Conservation (phyloP, 2,113 vertebrate genomes). For the Oplegnathus fasciatus region DNA sequence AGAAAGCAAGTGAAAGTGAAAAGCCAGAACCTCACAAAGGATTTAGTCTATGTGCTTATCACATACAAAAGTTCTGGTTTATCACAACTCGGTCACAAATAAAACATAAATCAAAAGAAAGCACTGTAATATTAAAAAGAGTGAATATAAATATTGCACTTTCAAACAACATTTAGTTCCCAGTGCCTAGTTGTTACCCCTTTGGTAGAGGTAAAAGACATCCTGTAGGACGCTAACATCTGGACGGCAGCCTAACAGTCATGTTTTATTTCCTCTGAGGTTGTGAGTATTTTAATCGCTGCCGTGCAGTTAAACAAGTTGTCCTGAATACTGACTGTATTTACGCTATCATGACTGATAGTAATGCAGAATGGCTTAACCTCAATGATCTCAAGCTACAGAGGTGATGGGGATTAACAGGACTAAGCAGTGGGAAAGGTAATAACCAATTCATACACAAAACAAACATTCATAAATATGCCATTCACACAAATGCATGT, state of each 20-base stretch:
- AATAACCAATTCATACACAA: slow-evolving; percentile 58
- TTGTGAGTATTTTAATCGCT: background rate
- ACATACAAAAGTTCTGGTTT: slow-evolving; percentile 48
- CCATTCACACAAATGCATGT: slow-evolving; percentile 69
- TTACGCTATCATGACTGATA: slow-evolving; percentile 19
- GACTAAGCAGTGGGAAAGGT: slow-evolving; percentile 62
- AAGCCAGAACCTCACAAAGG: slow-evolving; percentile 30
- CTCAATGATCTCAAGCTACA: slow-evolving; percentile 49
- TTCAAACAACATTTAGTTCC: slow-evolving; percentile 79
- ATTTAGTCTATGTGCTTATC: slow-evolving; percentile 31
- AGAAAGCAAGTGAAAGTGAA: slow-evolving; percentile 45
- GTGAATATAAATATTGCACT: slow-evolving; percentile 88
- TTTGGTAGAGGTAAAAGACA: slow-evolving; percentile 64
- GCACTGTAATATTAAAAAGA: slow-evolving; percentile 61
- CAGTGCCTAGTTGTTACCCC: slow-evolving; percentile 72
- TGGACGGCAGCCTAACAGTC: slow-evolving; percentile 10
- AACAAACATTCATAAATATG: slow-evolving; percentile 80
- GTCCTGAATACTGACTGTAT: slow-evolving; percentile 29
- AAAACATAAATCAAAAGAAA: slow-evolving; percentile 59
- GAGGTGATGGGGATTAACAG: slow-evolving; percentile 46
- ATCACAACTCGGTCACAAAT: slow-evolving; percentile 52
- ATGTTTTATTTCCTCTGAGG: slow-evolving; percentile 33
- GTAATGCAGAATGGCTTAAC: slow-evolving; percentile 28
- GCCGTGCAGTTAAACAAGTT: background rate
- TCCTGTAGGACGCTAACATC: slow-evolving; percentile 24